Percentiles rank a stretch among this genome's conserved stretches.
Conservation (phyloP, 2,113 vertebrate species). For the Salminus brasiliensis region DNA sequence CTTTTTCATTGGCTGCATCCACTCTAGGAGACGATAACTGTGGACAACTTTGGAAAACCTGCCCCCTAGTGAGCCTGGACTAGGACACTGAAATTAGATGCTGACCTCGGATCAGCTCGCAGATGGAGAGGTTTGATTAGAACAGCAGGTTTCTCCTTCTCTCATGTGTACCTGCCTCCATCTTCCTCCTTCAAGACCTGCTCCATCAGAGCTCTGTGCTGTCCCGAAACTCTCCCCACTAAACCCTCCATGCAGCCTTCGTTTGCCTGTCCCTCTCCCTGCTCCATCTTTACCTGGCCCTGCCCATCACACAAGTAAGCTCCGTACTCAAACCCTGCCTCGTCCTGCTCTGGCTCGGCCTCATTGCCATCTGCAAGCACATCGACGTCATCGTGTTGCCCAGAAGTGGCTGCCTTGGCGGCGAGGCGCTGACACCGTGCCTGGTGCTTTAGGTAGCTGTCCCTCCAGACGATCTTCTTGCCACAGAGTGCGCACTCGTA, state of each 20-base stretch:
- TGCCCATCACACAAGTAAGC: slow-evolving; percentile 25
- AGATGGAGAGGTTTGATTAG: not conserved
- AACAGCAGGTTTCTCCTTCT: not conserved
- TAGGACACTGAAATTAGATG: not conserved
- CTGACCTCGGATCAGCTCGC: not conserved
- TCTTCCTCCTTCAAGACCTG: slow-evolving; percentile 40
- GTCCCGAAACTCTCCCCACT: not conserved
- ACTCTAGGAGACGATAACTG: not conserved
- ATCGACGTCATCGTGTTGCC: slow-evolving; percentile 19
- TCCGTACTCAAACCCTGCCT: slow-evolving; percentile 28
- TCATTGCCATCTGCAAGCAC: slow-evolving; percentile 57
- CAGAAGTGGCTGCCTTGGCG: slow-evolving; percentile 38
- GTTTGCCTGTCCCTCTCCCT: not conserved
- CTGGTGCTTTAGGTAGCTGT: slow-evolving; percentile 91
- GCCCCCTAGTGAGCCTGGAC: not conserved
- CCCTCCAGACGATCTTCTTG: slow-evolving; percentile 95
- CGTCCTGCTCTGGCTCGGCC: slow-evolving; percentile 32
- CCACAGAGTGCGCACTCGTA: slow-evolving; percentile 87
- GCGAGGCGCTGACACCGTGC: slow-evolving; percentile 86
- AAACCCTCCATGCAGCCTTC: slow-evolving; percentile 14
- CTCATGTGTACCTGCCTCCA: slow-evolving; percentile 26
- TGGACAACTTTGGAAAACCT: not conserved
- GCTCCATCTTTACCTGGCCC: slow-evolving; percentile 39
- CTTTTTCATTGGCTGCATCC: not conserved
- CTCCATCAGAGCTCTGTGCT: slow-evolving; percentile 11